Evolutionary conservation across 2,888 invertebrate genomes (phyloP), one percentile per base, ranked within the genome.

Genomic region (Hirtodrosophila alboralis): DNA sequence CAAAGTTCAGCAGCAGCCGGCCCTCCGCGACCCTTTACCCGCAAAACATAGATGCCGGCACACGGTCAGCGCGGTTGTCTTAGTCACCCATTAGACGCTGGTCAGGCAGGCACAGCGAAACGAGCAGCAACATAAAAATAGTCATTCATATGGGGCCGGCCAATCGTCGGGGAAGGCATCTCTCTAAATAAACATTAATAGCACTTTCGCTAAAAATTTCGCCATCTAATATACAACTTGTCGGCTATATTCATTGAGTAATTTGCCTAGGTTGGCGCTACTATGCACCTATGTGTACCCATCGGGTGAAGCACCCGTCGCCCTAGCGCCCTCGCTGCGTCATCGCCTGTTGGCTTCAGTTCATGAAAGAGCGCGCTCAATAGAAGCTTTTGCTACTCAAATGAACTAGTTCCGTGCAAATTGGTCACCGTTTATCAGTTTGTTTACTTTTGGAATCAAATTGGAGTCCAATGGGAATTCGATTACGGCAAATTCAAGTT

Each of bases 171-270:
- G n/a, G n/a, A n/a, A n/a, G n/a, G 48, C 56, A 52, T 18, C 30
- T 38, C 26, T 53, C 27, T 1, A 30, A 54, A 26, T 43, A 33
- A 56, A 54, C 70, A 78, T 63, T 73, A 62, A 64, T 65, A 80
- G 75, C 81, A 81, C 84, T 84, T 81, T 81, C 78, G 71, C 78
- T 61, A 31, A 44, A 45, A 44, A 38, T 47, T 56, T 37, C 21
- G 12, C 23, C 36, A 60, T 63, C 43, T 43, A 47, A 49, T 52
- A 54, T 57, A 57, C n/a, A n/a, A n/a, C n/a, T n/a, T n/a, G 30
- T 49, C 41, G 37, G 3, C 26, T 47, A 40, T 60, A 40, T 60
- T 63, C 77, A 78, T 83, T 83, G 73, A 78, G 61, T 72, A 72
- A 79, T 75, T 59, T 27, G 38, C 13, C 16, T 34, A 36, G 58